These are phyloP conservation scores for Metalampra italica DNA, from an alignment of 2,888 invertebrate genomes.

Conservation along the genomic window DNA sequence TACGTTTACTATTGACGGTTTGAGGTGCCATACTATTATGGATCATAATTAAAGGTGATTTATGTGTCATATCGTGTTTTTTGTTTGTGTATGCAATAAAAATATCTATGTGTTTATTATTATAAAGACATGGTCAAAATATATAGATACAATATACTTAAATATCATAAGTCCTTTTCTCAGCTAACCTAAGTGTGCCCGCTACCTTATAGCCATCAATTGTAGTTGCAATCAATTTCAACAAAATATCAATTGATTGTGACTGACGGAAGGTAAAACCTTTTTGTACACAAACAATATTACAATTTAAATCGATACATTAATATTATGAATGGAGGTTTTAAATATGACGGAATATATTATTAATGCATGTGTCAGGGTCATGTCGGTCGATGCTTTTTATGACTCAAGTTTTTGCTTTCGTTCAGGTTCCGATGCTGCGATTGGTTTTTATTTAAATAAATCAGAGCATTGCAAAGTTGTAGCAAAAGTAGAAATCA, in stretches of 20 bases:
- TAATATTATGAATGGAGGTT: slow-evolving; percentile 33
- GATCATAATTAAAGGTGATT: too few relatives aligned
- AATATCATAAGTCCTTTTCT: too few relatives aligned
- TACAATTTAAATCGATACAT: slow-evolving; percentile 46
- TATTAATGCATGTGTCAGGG: slow-evolving; percentile 36
- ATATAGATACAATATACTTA: too few relatives aligned
- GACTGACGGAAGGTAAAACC: slow-evolving; percentile 12
- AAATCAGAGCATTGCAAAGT: neutral
- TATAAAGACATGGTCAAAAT: too few relatives aligned
- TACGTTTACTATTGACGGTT: too few relatives aligned
- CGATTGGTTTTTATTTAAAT: slow-evolving; percentile 22
- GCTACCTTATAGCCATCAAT: slow-evolving; percentile 6
- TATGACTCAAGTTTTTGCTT: slow-evolving; percentile 33
- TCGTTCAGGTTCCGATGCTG: slow-evolving; percentile 18
- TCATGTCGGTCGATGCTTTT: slow-evolving; percentile 23
- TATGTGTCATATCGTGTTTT: too few relatives aligned
- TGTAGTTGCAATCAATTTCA: slow-evolving; percentile 32
- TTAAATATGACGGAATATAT: slow-evolving; percentile 30
- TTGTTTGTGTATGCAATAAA: too few relatives aligned
- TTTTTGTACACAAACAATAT: slow-evolving; percentile 20
- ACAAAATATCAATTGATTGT: slow-evolving; percentile 38
- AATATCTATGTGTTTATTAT: too few relatives aligned
- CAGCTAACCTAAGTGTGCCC: neutral
- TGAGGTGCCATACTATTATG: too few relatives aligned
- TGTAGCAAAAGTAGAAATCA: too few relatives aligned